phyloP scores from a whole-genome alignment of 2,888 invertebrate genomes.

The Venusia cambrica region DNA sequence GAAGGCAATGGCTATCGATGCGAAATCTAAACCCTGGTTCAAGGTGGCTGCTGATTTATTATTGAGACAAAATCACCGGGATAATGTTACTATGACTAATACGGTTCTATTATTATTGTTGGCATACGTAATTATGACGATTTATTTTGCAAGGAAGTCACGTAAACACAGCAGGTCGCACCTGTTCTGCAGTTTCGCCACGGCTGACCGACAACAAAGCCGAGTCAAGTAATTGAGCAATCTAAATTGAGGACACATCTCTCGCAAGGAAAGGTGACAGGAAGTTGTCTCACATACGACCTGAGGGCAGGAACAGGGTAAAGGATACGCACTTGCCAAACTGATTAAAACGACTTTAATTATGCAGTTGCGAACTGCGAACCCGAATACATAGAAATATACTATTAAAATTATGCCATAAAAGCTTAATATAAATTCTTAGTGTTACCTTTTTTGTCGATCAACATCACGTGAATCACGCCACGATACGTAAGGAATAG shows the following conservation, averaged over 20 bases:
- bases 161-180: constrained; percentile 58
- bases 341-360: too few relatives aligned
- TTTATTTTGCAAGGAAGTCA: constrained; percentile 55
- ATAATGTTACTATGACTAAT: constrained; percentile 34
- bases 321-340: too few relatives aligned
- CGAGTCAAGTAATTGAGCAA: constrained; percentile 63
- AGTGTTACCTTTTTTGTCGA: constrained; percentile 26
- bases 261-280: constrained; percentile 62
- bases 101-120: constrained; percentile 16
- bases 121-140: constrained; percentile 29
- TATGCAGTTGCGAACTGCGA: not conserved
- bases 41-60: constrained; percentile 62
- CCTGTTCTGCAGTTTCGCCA: constrained; percentile 60
- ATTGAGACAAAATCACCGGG: constrained; percentile 47
- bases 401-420: not conserved
- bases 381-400: not conserved
- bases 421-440: not conserved
- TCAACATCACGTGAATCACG: constrained; percentile 52
- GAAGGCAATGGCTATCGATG: constrained; percentile 59
- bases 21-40: constrained; percentile 68
- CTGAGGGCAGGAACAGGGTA: too few relatives aligned
- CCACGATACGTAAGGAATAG: constrained; percentile 47
- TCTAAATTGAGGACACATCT: constrained; percentile 61
- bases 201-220: constrained; percentile 71
- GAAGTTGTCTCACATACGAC: constrained; percentile 48